Percentiles rank a stretch among this genome's conserved stretches.
phyloP scores from a whole-genome alignment of 2,888 invertebrate genomes.

The Eurytoma adleriae region DNA sequence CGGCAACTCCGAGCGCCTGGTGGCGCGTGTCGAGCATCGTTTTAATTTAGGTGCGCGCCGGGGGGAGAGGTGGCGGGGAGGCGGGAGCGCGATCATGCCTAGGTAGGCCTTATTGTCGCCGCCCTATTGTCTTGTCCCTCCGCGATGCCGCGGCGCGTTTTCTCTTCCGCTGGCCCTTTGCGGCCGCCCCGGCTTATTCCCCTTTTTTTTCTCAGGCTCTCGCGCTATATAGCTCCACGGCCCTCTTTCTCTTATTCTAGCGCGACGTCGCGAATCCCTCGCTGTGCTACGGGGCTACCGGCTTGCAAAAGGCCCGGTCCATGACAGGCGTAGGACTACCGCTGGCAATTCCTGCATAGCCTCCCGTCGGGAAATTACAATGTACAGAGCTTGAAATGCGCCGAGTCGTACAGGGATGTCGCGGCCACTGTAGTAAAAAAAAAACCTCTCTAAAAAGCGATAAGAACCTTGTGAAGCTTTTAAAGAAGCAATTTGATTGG shows the following conservation, averaged over 20 bases:
- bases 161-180: conserved; percentile 56
- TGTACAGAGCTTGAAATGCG: conserved; percentile 34
- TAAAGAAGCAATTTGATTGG: too few relatives aligned
- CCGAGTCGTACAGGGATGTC: conserved; percentile 16
- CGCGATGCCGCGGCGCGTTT: conserved; percentile 37
- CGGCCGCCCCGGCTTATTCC: conserved; percentile 5
- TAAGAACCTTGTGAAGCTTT: too few relatives aligned
- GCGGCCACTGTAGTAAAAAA: too few relatives aligned
- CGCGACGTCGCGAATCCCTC: conserved; percentile 10
- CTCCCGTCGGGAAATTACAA: conserved; percentile 23
- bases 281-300: conserved; percentile 5
- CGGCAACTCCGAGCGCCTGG: background rate
- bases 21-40: conserved; percentile 62
- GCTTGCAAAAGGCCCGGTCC: background rate
- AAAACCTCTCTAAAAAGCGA: too few relatives aligned
- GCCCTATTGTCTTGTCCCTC: conserved; percentile 70
- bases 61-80: background rate
- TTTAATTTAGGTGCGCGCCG: conserved; percentile 66
- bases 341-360: background rate
- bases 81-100: background rate
- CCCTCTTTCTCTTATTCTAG: background rate
- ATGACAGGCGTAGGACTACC: background rate
- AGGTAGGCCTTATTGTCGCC: conserved; percentile 67
- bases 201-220: background rate
- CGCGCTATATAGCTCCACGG: background rate